Base-by-base conservation (phyloP, 2,797 vertebrate genomes). In the Falco novaeseelandiae region DNA sequence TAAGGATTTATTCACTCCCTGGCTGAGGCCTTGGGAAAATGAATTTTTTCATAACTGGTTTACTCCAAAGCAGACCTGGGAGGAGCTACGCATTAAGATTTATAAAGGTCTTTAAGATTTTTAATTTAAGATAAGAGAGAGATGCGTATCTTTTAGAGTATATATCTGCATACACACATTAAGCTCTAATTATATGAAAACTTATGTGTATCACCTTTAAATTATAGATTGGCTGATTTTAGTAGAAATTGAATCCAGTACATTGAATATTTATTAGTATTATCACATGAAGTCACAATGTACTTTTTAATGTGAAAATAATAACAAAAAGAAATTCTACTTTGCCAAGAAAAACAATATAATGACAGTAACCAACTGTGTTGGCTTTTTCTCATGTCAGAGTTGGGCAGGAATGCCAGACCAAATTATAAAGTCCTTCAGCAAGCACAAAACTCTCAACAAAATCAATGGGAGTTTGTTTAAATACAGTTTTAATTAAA, bases 401-500 rank as follows among this genome's bases (percentile, higher is more conserved):
- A 76, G 18, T 57, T 87, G 63, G 80, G 59, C 61, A 88, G 66
- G 17, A 95, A 86, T 76, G 17, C 58, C 65, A 83, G 79, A 65
- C 54, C 25, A 91, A 79, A 81, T 91, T 78, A 88, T 58, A 32
- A 90, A 90, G 36, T 88, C 36, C 91, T 94, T 94, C 80, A 84
- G n/a, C 63, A 78, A 59, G 34, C 83, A 93, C 71, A 94, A 87
- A 92, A 78, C 36, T 94, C 86, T 83, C 74, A 83, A 77, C 40
- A 90, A 92, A 94, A 92, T 93, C 90, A 87, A 71, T 80, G 46
- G 17, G 57, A 87, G 65, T 71, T 94, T 94, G 52, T 90, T 92
- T 94, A 96, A 96, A 96, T 93, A 96, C 27, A 92, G 61, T 81
- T 94, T 94, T 93, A 95, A 97, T 92, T 96, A 96, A 96, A 96